These are phyloP conservation scores for Chiloscyllium punctatum DNA, from an alignment of 2,797 vertebrate species.

Conservation along the genomic window DNA sequence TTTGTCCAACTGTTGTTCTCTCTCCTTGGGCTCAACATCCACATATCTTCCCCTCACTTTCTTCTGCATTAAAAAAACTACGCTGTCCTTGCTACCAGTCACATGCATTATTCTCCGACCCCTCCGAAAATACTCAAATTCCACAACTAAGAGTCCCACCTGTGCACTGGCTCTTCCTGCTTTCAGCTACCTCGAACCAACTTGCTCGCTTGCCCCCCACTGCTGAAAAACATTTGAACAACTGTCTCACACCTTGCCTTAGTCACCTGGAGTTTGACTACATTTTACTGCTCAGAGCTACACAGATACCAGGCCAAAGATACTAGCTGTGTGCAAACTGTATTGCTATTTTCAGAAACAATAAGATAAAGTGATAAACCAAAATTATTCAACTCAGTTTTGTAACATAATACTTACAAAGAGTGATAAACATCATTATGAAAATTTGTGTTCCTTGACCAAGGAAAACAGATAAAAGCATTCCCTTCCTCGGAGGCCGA, in stretches of 20 bases:
- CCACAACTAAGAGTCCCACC: neutral
- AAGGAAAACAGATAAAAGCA: constrained; percentile 81
- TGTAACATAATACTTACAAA: constrained; percentile 66
- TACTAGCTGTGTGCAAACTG: neutral
- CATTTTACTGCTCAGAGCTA: neutral
- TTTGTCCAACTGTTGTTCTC: too few relatives aligned
- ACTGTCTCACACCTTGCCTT: neutral
- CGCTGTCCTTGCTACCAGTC: too few relatives aligned
- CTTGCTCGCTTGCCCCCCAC: neutral
- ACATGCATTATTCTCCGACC: neutral
- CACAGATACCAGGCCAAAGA: too few relatives aligned
- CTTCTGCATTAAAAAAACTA: too few relatives aligned
- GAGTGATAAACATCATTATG: constrained; percentile 87
- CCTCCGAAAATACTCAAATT: neutral
- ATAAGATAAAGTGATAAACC: neutral
- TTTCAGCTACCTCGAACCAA: neutral
- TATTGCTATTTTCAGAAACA: neutral
- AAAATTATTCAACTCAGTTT: neutral
- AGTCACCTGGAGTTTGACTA: too few relatives aligned
- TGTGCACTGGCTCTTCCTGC: neutral
- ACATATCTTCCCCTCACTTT: too few relatives aligned
- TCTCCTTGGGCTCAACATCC: too few relatives aligned
- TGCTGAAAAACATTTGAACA: neutral
- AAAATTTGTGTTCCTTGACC: constrained; percentile 87
- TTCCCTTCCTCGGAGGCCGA: constrained; percentile 73